Evolutionary conservation across 2,888 invertebrate genomes (phyloP), one percentile per base, ranked within the genome.

Genomic region (Cistogaster globosa): DNA sequence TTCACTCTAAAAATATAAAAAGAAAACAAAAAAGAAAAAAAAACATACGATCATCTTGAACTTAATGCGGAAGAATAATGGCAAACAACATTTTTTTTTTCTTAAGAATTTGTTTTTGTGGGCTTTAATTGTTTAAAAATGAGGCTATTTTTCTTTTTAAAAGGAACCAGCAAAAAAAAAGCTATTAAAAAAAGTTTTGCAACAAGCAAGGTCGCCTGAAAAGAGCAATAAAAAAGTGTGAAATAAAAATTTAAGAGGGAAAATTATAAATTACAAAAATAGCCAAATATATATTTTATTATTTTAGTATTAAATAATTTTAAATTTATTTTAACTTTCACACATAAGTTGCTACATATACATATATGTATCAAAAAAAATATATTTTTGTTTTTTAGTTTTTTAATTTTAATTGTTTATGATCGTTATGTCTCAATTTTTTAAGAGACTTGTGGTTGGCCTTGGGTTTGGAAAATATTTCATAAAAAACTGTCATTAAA

Each of bases 11-110:
- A 38, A 11, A 38, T 11, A 38, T 42, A 7, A 62, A 53, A 63
- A 58, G 11, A 48, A 71, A 22, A 42, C n/a, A 58, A 58, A 11
- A 0, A 26, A 22, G 48, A 53, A 32, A n/a, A 57, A 22, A 38
- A 68, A 42, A 60, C 9, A 3, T n/a, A 36, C 36, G 20, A 68
- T 53, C 57, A 75, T 69, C 83, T 83, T 83, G 83, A 83, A 84
- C 84, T 80, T 79, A 69, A 71, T 16, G 63, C 58, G 53, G 58
- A 62, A 68, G 77, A 62, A 58, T 58, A 42, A 60, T 69, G 57
- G 8, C 6, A 32, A 20, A 68, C 6, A 18, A 9, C 32, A 9
- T 26, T 32, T 2, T 76, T 6, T 38, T 38, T 53, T 65, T 38
- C 12, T 74, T 63, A 63, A 62, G 62, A 38, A 60, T 74, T 62